These are phyloP conservation scores for Eledone cirrhosa DNA, from an alignment of 2,888 invertebrate genomes.

Conservation along the genomic window DNA sequence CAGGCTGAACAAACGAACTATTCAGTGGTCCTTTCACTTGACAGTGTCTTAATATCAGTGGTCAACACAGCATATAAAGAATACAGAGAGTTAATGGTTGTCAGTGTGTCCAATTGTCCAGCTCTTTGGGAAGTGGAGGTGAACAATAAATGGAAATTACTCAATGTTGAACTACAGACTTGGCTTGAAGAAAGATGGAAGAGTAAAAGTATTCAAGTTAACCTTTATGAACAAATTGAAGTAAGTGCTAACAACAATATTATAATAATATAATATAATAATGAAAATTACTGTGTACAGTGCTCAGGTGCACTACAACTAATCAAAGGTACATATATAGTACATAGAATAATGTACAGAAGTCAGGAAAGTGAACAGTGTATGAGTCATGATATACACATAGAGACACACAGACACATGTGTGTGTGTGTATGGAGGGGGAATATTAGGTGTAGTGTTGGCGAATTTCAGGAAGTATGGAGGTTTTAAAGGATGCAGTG, in stretches of 20 bases:
- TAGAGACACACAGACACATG: too few species aligned
- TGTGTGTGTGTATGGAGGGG: too few species aligned
- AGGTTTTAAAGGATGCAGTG: too few species aligned
- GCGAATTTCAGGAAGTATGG: too few species aligned
- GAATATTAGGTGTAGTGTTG: too few species aligned
- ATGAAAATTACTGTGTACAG: too few species aligned
- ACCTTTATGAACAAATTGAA: conserved; percentile 79
- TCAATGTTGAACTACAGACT: conserved; percentile 79
- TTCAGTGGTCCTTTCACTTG: conserved; percentile 77
- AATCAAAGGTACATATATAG: too few species aligned
- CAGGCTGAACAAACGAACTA: conserved; percentile 75
- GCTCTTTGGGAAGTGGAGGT: conserved; percentile 85
- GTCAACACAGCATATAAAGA: conserved; percentile 65
- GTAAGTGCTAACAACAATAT: conserved; percentile 63
- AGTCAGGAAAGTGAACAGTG: too few species aligned
- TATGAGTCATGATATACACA: too few species aligned
- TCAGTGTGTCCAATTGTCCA: conserved; percentile 76
- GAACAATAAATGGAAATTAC: conserved; percentile 80
- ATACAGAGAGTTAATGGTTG: conserved; percentile 74
- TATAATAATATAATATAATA: too few species aligned
- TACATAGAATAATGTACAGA: too few species aligned
- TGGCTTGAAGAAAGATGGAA: conserved; percentile 85
- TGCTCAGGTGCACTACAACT: too few species aligned
- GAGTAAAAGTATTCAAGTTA: conserved; percentile 76
- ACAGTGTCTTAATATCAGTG: conserved; percentile 75